Evolutionary conservation across 2,797 vertebrate genomes (phyloP).

Genomic region (Phalanger gymnotis): DNA sequence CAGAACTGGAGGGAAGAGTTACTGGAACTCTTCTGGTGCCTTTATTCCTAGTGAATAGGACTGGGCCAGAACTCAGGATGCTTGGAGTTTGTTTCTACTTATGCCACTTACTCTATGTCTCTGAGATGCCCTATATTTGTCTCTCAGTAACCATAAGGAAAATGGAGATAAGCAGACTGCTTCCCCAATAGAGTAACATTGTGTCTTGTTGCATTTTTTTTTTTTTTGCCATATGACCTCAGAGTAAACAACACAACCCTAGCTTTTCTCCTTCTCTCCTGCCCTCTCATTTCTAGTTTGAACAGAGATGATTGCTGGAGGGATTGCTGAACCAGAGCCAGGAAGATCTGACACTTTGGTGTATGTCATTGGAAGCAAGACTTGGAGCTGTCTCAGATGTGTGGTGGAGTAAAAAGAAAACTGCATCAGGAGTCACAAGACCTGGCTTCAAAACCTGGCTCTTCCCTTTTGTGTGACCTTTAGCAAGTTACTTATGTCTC

Average conservation of each 20-base stretch:
- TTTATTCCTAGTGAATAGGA: not conserved
- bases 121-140: not conserved
- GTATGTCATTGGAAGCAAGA: not conserved
- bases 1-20: not conserved
- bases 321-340: not conserved
- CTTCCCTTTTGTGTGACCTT: not conserved
- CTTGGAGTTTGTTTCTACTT: not conserved
- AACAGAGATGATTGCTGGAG: not conserved
- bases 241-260: not conserved
- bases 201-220: not conserved
- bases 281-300: not conserved
- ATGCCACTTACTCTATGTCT: not conserved
- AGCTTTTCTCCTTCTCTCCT: not conserved
- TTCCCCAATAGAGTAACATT: accelerated
- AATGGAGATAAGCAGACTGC: not conserved
- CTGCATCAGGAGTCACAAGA: not conserved
- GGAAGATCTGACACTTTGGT: not conserved
- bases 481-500: not conserved
- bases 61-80: not conserved
- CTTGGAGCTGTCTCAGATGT: not conserved
- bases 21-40: not conserved
- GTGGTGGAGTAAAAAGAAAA: not conserved
- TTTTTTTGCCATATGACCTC: not conserved
- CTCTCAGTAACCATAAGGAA: not conserved
- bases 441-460: not conserved